Base-by-base conservation (phyloP, 2,113 vertebrate species). In the Eulacestoma nigropectus region DNA sequence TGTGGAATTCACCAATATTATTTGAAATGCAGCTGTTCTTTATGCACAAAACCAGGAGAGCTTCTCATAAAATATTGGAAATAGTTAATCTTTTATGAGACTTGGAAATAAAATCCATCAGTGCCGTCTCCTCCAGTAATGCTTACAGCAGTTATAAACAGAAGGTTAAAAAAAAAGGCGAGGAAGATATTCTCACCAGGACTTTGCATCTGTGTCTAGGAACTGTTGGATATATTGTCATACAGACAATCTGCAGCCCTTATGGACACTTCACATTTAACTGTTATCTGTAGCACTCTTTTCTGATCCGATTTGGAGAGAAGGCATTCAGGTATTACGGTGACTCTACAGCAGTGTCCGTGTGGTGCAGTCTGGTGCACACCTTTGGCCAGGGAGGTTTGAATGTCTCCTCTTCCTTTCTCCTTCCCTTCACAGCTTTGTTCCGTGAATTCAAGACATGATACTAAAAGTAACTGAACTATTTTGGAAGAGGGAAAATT, bases 71-170 rank as follows among this genome's bases (percentile, higher is more conserved):
- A 90, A 92, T 63, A 74, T 26, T 80, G 23, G 42, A 81, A 93
- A 87, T 10, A 62, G 74, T 95, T 95, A 94, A 75, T 78, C 89
- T 88, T 95, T 92, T 72, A 84, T 90, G 64, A 95, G 47, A 80
- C 85, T 67, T 90, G 69, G 47, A 86, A 87, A 78, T 74, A 52
- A 91, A 89, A 81, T 94, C 77, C 37, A 89, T 80, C 52, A 75
- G 39, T 49, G 32, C 32, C 6, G 8, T 89, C 44, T 93, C 41
- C 37, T 84, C 25, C 52, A 79, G 65, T 49, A 91, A 90, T 49
- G 73, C 55, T 89, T 76, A 74, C 30, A 90, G 52, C 33, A 90
- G 50, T 62, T 84, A 70, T n/a, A 91, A 81, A 86, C 27, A 46
- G 76, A 63, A 84, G 16, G 21, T 35, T 67, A 42, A 84, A 93